Percentiles rank a stretch among this genome's conserved stretches.
Conservation (phyloP, 2,113 vertebrate genomes). For the Notothenia rossii region DNA sequence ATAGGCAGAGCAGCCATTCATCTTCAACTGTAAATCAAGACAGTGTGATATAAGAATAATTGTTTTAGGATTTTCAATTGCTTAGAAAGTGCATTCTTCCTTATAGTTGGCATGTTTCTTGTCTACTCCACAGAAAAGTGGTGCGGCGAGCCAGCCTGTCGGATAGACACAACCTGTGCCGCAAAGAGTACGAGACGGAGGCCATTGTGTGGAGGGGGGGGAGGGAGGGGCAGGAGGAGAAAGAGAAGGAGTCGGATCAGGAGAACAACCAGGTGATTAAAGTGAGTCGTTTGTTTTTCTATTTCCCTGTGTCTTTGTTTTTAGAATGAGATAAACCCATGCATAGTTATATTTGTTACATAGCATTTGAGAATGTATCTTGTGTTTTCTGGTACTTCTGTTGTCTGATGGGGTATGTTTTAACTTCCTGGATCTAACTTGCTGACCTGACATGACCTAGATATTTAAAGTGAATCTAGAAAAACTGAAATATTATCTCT, state of each 20-base stretch:
- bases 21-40: background rate
- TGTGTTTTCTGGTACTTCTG: background rate
- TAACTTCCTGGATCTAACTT: background rate
- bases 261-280: slow-evolving; percentile 89
- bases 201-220: slow-evolving; percentile 96
- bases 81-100: background rate
- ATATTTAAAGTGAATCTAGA: background rate
- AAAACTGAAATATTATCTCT: background rate
- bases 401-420: background rate
- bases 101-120: background rate
- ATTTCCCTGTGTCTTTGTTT: background rate
- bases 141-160: slow-evolving; percentile 96
- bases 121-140: slow-evolving; percentile 88
- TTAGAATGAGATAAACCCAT: background rate
- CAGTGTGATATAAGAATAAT: no score
- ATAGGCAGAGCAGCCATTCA: background rate
- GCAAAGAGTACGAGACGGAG: slow-evolving; percentile 97
- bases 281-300: slow-evolving; percentile 19
- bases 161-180: slow-evolving; percentile 94
- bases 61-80: background rate
- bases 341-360: background rate
- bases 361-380: background rate
- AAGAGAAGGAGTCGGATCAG: slow-evolving; percentile 90
- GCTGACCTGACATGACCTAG: background rate
- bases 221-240: slow-evolving; percentile 83